These are phyloP conservation scores for Bubo bubo DNA, from an alignment of 2,113 vertebrate genomes.

Conservation along the genomic window DNA sequence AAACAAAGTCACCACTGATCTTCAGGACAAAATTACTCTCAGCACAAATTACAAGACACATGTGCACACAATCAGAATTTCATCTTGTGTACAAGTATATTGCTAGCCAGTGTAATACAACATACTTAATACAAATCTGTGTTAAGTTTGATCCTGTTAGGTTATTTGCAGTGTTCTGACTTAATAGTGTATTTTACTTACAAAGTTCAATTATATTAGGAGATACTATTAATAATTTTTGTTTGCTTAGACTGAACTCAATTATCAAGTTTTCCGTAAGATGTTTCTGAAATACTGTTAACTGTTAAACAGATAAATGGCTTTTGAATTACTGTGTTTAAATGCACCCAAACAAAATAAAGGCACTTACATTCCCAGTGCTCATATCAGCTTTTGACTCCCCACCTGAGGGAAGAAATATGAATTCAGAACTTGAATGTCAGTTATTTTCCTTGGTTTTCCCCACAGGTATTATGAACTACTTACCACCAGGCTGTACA, in stretches of 20 bases:
- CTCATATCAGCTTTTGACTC: slow-evolving; percentile 72
- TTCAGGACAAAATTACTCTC: neutral
- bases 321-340: slow-evolving; percentile 19
- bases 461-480: neutral
- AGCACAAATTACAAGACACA: neutral
- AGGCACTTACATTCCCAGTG: slow-evolving; percentile 72
- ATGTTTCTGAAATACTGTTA: neutral
- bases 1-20: neutral
- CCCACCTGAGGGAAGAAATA: slow-evolving; percentile 73
- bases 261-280: neutral
- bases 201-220: neutral
- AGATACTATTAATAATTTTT: neutral
- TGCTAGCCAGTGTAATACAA: neutral
- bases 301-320: neutral
- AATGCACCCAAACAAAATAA: slow-evolving; percentile 54
- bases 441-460: neutral
- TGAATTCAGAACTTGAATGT: slow-evolving; percentile 58
- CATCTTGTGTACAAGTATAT: neutral
- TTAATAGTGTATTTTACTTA: neutral
- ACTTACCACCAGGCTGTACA: slow-evolving; percentile 70
- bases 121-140: no score
- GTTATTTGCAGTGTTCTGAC: neutral
- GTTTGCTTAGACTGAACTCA: neutral
- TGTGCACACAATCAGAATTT: neutral
- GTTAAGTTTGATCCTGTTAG: neutral